Base-by-base conservation (phyloP, 1,140 invertebrate species). In the Drosophila murphyi region DNA sequence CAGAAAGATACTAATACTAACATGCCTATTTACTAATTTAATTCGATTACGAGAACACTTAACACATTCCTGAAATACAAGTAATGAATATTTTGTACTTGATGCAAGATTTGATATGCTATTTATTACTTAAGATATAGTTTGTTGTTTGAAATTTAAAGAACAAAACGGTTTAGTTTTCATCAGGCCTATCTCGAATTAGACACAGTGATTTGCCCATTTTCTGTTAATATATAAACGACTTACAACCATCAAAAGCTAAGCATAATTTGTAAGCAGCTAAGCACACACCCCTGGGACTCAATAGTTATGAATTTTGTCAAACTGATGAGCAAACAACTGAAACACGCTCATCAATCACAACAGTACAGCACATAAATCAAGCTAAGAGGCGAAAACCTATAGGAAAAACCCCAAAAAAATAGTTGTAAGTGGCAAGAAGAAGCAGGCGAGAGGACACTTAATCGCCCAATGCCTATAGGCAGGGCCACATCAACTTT, bases 341-440 rank as follows among this genome's bases (percentile, higher is more conserved):
- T 61, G 52, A 59, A 62, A 37, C 51, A 67, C 3, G 68, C 10
- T 69, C 88, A 90, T 90, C 88, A 91, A 90, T 90, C 88, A 90
- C 69, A 20, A 50, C 62, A 39, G 68, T 78, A 74, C 78, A 45
- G 60, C 69, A 85, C 80, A 91, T 90, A 91, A 90, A 90, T 90
- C 88, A 90, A 75, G 64, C 70, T 54, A 71, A 73, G 48, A 73
- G 69, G 56, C 63, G 6, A 52, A 75, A 60, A 37, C 7, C 28
- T 55, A 43, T 31, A 63, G 43, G 62, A 48, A 41, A 37, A 61
- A 20, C n/a, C 28, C 31, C 60, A 10, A 31, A 60, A 34, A 35
- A 60, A 34, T 5, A 31, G 20, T 29, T 20, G 20, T 20, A 12
- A 43, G 43, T 51, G 20, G 48, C 41, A 41, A 35, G 60, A 45